phyloP scores from a whole-genome alignment of 2,888 invertebrate genomes.

The Limnephilus marmoratus region DNA sequence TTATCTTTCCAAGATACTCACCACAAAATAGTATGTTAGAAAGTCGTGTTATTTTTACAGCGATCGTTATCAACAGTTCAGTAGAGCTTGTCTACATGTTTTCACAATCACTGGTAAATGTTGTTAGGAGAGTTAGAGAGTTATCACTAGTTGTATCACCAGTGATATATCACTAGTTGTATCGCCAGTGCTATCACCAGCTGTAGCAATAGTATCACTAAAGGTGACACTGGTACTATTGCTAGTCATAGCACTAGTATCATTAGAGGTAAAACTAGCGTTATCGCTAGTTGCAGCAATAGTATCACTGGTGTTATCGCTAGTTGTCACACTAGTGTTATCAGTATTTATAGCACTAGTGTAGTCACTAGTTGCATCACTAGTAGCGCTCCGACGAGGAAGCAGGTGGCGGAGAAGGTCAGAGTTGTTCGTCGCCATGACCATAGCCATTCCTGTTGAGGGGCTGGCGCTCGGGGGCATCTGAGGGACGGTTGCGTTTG shows the following conservation, averaged over 20 bases:
- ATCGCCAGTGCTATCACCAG: not conserved
- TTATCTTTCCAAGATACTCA: slow-evolving; percentile 45
- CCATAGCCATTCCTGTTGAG: slow-evolving; percentile 86
- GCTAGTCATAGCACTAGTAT: not conserved
- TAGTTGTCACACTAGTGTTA: not conserved
- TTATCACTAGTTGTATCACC: slow-evolving; percentile 4
- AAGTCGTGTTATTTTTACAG: slow-evolving; percentile 10
- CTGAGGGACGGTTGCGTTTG: slow-evolving; percentile 91
- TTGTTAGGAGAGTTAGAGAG: slow-evolving; percentile 36
- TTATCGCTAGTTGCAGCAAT: not conserved
- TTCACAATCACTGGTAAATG: slow-evolving; percentile 41
- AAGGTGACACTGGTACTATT: not conserved
- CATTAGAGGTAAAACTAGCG: not conserved
- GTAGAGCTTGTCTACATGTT: not conserved
- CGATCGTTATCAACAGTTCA: slow-evolving; percentile 11
- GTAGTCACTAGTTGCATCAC: slow-evolving; percentile 11
- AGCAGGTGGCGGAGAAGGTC: slow-evolving; percentile 73
- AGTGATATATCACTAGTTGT: not conserved
- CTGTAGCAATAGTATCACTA: not conserved
- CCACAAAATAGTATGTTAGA: slow-evolving; percentile 15
- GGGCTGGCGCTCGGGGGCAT: slow-evolving; percentile 90
- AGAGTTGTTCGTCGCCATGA: slow-evolving; percentile 86
- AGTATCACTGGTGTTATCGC: not conserved
- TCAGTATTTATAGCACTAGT: not conserved
- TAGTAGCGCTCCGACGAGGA: slow-evolving; percentile 69